Evolutionary conservation across 2,113 vertebrate genomes (phyloP), one percentile per base, ranked within the genome.

Genomic region (Tychaedon coryphoeus): DNA sequence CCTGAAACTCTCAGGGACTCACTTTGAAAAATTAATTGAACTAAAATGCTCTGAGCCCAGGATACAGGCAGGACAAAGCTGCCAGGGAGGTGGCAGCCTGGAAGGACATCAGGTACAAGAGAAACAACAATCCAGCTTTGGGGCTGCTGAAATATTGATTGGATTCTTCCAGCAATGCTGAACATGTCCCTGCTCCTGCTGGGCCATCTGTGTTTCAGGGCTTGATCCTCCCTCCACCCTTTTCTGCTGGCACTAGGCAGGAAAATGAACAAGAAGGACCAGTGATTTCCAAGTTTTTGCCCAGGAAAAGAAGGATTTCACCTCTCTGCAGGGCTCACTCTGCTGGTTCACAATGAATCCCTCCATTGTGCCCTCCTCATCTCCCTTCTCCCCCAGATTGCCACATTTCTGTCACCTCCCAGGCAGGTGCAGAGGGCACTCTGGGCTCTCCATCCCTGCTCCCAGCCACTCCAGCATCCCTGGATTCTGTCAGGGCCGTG

Each of bases 381-480:
- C 6, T 56, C 31, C 19, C 36, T 48, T 33, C 5, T 50, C 11
- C 8, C 70, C 19, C 43, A 36, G 8, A 7, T 0, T 14, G 8
- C 8, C 9, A 10, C 29, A 2, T n/a, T 66, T 43, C 36, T 22
- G 34, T 45, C 29, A 40, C 40, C 67, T 54, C 8, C 6, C 56
- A 36, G 64, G 31, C 73, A 58, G 60, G 60, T 23, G 48, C 67
- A 29, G 73, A 29, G 57, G 81, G 29, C 65, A 81, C 14, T 0
- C 33, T 0, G 7, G 29, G 19, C 50, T n/a, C 33, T n/a, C 33
- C 56, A 31, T 14, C 31, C 61, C 51, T 22, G 23, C 51, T n/a
- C 31, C 36, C 5, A 1, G 28, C 31, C 9, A 2, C 4, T 0
- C 40, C 38, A 75, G 16, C 15, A 16, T 14, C 60, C 0, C 0